Evolutionary conservation across 2,113 vertebrate genomes (phyloP), one percentile per base, ranked within the genome.

Genomic region (Mugil cephalus): DNA sequence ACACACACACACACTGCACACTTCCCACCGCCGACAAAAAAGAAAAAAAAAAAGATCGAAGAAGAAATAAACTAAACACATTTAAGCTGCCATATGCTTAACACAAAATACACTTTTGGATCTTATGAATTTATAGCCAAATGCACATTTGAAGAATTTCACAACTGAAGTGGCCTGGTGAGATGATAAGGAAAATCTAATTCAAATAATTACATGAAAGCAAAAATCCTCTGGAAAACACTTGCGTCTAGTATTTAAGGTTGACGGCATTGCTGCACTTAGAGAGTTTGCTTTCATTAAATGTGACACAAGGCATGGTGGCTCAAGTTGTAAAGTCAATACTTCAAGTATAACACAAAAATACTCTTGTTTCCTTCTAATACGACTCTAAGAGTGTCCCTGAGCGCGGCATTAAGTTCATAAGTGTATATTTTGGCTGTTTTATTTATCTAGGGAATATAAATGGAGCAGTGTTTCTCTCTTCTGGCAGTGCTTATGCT

Each of bases 381-480:
- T 63, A 40, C 19, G 43, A 62, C 64, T 69, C n/a, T 38, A 13
- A 59, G 47, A 24, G 39, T 59, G 60, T 74, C 48, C 18, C 47
- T 34, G 10, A 79, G 35, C 17, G 18, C 10, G 4, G 30, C 6
- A 40, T 55, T 68, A 34, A 58, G 78, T 83, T 68, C 61, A 79
- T 84, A 80, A 64, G 84, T 83, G 43, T 50, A 69, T 64, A 36
- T 74, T 84, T 78, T 86, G 69, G 69, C 75, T 82, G 42, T 67
- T 69, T 62, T 21, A 1, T 30, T 53, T 60, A 53, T 60, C 62
- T 9, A 19, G 40, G 59, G 62, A 84, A 65, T 55, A 62, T 11
- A 55, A 74, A 69, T 80, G 15, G 17, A 45, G 34, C 69, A 15
- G 19, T 1, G 40, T 43, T 53, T 39, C 39, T 58, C 15, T 45